A percentile compares a stretch with the other conserved stretches of the same genome.
These are phyloP conservation scores for Gavia stellata DNA, from an alignment of 2,113 vertebrate species.

Conservation along the genomic window DNA sequence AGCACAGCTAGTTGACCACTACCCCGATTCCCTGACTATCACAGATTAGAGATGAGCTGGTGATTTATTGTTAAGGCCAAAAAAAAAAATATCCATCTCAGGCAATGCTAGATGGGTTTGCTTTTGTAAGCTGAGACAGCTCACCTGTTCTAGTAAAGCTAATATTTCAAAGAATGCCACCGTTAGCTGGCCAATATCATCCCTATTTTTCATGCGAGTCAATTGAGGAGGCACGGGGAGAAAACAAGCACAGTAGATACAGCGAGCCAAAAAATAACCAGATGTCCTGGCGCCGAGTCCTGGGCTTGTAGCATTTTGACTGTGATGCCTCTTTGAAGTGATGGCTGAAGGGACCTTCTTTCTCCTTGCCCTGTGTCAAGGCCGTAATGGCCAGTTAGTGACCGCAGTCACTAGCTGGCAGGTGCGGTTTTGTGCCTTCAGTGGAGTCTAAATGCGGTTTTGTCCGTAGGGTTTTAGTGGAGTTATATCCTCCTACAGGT, in stretches of 20 bases:
- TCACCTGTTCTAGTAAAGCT: slow-evolving; percentile 10
- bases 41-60: background rate
- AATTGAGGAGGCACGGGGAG: background rate
- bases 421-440: background rate
- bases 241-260: background rate
- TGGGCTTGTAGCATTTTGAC: background rate
- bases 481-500: background rate
- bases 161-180: slow-evolving; percentile 3
- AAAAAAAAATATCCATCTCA: background rate
- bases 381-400: background rate
- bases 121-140: slow-evolving; percentile 2
- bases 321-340: background rate
- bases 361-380: background rate
- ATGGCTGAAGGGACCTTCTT: background rate
- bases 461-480: background rate
- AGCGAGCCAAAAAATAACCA: background rate
- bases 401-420: background rate
- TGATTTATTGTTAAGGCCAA: background rate
- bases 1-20: background rate
- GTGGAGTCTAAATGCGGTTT: background rate
- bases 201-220: background rate
- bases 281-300: background rate
- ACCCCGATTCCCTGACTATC: background rate
- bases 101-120: background rate
- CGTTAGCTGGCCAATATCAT: background rate